Conservation (phyloP, 2,113 vertebrate species). For the Casuarius casuarius region DNA sequence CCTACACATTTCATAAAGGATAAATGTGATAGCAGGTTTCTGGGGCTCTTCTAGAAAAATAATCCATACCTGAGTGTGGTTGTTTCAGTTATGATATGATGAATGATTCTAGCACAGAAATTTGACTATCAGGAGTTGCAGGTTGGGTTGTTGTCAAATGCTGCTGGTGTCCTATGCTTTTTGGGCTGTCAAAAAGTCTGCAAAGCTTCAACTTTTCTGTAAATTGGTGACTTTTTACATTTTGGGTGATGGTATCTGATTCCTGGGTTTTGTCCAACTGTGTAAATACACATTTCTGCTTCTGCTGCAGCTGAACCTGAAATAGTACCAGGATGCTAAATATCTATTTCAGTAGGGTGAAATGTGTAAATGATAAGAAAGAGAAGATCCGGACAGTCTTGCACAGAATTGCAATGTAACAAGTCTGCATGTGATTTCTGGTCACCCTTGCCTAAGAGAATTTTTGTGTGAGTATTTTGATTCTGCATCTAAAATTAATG, state of each 20-base stretch:
- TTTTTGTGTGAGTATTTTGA: background rate
- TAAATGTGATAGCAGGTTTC: background rate
- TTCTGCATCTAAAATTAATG: background rate
- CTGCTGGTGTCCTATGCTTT: background rate
- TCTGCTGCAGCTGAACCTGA: background rate
- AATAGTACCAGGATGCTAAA: background rate
- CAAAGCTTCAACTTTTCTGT: background rate
- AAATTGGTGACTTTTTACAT: background rate
- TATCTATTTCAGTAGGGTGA: background rate
- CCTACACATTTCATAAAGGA: background rate
- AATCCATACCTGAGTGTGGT: background rate
- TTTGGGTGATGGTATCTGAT: background rate
- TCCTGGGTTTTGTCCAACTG: background rate
- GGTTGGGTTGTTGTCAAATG: background rate
- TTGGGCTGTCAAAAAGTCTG: background rate
- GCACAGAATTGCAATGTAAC: background rate
- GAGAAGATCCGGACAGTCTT: background rate
- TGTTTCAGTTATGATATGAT: background rate
- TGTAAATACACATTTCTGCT: background rate
- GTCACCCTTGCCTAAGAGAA: background rate
- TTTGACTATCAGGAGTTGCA: background rate
- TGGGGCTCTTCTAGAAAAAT: background rate
- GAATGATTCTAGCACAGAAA: background rate
- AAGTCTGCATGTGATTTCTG: background rate
- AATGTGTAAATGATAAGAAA: background rate